Conservation (phyloP, 2,797 vertebrate genomes). For the Mycteria americana region DNA sequence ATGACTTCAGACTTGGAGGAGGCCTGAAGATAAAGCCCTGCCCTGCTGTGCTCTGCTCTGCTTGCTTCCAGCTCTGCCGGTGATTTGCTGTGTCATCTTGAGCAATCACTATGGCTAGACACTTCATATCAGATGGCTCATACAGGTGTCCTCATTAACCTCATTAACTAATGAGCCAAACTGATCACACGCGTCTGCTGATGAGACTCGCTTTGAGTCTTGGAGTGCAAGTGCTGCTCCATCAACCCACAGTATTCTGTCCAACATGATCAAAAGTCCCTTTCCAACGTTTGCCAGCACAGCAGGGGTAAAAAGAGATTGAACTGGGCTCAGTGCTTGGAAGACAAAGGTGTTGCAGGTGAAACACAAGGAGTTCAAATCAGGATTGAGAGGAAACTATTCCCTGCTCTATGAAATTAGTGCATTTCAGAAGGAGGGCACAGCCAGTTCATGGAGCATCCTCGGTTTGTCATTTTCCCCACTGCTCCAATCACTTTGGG, state of each 20-base stretch:
- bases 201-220: neutral
- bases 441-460: neutral
- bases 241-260: neutral
- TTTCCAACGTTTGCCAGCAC: neutral
- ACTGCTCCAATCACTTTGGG: neutral
- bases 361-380: neutral
- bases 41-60: neutral
- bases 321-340: neutral
- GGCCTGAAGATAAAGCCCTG: neutral
- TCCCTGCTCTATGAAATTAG: neutral
- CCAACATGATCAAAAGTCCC: neutral
- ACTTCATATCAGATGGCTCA: neutral
- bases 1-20: neutral
- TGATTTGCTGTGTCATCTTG: neutral
- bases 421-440: neutral
- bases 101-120: neutral
- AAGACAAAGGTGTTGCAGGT: neutral
- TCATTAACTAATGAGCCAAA: conserved; percentile 44
- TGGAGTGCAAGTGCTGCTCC: neutral
- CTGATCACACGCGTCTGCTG: neutral
- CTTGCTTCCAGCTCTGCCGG: neutral
- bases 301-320: neutral
- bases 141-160: conserved; percentile 38
- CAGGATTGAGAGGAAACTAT: neutral
- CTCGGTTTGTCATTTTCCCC: neutral